Evolutionary conservation across 2,797 vertebrate species (phyloP).

Genomic region (Potorous gilbertii): DNA sequence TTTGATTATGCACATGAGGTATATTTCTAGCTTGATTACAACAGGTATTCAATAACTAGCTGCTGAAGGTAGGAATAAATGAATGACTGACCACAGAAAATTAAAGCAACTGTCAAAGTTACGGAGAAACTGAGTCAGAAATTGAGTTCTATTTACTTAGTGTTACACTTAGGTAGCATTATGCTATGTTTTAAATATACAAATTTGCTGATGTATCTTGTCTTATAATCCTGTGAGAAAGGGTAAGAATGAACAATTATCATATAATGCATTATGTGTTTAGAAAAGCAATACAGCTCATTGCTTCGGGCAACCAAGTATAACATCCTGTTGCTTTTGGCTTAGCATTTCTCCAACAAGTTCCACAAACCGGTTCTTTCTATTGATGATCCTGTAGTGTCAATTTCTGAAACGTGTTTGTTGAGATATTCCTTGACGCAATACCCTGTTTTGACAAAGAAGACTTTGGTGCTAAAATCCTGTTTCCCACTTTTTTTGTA

Average conservation of each 20-base stretch:
- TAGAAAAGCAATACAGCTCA: not conserved
- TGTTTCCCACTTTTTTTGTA: not conserved
- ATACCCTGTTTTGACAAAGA: conserved; percentile 23
- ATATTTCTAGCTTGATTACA: not conserved
- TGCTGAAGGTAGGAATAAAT: not conserved
- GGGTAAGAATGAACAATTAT: not conserved
- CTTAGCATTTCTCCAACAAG: conserved; percentile 31
- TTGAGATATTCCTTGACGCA: not conserved
- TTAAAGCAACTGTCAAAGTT: not conserved
- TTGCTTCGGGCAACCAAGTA: not conserved
- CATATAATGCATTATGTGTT: not conserved
- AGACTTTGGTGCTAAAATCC: not conserved
- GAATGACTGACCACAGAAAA: not conserved
- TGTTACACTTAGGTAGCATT: not conserved
- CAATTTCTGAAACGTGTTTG: conserved; percentile 1
- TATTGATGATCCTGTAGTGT: not conserved
- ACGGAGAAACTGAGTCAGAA: not conserved
- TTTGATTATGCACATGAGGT: not conserved
- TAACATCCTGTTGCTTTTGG: conserved; percentile 11
- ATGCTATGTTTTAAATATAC: not conserved
- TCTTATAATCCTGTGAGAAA: not conserved
- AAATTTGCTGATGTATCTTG: not conserved
- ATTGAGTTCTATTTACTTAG: not conserved
- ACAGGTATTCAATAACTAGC: not conserved
- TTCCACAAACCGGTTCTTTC: not conserved